Percentiles rank a stretch among this genome's conserved stretches.
phyloP scores from a whole-genome alignment of 2,797 vertebrate genomes.

The Dendrocincla fuliginosa region DNA sequence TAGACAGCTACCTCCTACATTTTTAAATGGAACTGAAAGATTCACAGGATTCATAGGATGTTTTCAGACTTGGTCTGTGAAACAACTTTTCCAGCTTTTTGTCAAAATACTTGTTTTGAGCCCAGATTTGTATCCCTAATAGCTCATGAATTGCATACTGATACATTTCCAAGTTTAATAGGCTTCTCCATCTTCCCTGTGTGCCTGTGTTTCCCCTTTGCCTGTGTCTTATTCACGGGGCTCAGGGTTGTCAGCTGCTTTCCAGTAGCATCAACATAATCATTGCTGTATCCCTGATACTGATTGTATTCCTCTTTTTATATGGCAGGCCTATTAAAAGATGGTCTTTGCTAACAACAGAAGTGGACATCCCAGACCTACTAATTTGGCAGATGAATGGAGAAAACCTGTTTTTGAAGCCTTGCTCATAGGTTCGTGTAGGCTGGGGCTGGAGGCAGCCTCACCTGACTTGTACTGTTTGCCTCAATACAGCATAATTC shows the following conservation, averaged over 20 bases:
- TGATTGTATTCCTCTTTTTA: neutral
- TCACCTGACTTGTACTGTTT: neutral
- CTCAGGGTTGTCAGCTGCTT: neutral
- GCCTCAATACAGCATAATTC: neutral
- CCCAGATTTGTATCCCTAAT: neutral
- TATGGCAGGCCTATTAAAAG: neutral
- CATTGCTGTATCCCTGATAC: neutral
- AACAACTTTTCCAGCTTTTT: neutral
- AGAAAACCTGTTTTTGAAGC: neutral
- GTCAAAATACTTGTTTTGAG: neutral
- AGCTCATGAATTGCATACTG: neutral
- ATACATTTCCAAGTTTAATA: neutral
- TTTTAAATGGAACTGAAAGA: neutral
- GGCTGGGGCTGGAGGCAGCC: neutral
- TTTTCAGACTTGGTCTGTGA: neutral
- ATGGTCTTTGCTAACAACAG: neutral
- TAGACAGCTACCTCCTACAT: neutral
- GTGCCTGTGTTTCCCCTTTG: neutral
- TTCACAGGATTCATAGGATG: neutral
- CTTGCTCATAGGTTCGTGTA: neutral
- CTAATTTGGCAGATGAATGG: neutral
- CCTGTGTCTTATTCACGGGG: fast-evolving
- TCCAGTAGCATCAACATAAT: fast-evolving
- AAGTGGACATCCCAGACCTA: neutral
- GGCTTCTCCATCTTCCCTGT: neutral